Evolutionary conservation across 2,797 vertebrate genomes (phyloP).

Genomic region (Oreochromis mossambicus): DNA sequence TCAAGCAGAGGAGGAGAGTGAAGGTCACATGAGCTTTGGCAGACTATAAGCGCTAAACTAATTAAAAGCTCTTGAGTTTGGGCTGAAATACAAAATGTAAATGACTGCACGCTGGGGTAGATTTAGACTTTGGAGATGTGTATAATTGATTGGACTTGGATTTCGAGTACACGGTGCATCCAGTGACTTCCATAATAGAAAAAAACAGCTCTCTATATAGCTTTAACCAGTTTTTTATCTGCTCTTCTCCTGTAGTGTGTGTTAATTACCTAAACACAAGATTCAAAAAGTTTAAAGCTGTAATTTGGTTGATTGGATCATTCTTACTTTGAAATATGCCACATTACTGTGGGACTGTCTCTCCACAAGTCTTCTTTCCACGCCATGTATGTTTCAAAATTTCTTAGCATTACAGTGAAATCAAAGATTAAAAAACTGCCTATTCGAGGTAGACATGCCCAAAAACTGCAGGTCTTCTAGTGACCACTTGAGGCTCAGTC

Average conservation of each 20-base stretch:
- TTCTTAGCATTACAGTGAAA: neutral
- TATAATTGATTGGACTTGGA: slow-evolving; percentile 39
- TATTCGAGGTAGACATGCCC: neutral
- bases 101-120: slow-evolving; percentile 35
- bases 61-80: slow-evolving; percentile 63
- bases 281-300: neutral
- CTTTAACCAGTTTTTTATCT: neutral
- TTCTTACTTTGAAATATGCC: neutral
- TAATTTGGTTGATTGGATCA: neutral
- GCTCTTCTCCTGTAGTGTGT: neutral
- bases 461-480: neutral
- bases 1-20: slow-evolving; percentile 46
- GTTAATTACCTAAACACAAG: neutral
- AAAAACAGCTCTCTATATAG: neutral
- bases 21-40: slow-evolving; percentile 51
- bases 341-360: neutral
- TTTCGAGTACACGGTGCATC: slow-evolving; percentile 7
- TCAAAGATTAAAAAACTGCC: neutral
- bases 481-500: neutral
- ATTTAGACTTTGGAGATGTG: slow-evolving; percentile 37
- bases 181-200: slow-evolving; percentile 1
- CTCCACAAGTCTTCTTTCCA: neutral
- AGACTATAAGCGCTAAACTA: slow-evolving; percentile 38
- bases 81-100: slow-evolving; percentile 44
- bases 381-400: neutral